Base-by-base conservation (phyloP, 2,888 invertebrate genomes). In the Biston stratarius region DNA sequence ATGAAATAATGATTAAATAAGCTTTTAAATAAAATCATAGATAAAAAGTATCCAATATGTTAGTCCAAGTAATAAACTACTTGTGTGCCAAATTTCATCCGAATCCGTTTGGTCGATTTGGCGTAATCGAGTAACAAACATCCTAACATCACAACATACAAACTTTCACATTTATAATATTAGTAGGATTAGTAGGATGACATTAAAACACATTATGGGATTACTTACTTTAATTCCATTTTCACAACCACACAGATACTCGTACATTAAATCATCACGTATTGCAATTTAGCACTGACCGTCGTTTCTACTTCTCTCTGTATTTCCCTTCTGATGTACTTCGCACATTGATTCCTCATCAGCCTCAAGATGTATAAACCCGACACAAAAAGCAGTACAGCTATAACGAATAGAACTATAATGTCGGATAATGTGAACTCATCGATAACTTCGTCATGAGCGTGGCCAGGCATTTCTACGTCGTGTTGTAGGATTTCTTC, bases 381-480 rank as follows among this genome's bases (percentile, higher is more conserved):
- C 9, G 75, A 64, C 5, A 67, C 36, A 24, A 84, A 75, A 10
- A 89, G 66, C n/a, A 86, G 45, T 14, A 83, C 38, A 24, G 77
- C 67, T 10, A 81, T 51, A 15, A 80, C 65, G 0, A 80, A 62
- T 48, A 86, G 14, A 9, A 85, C 74, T 11, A 86, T 64, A 9
- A 82, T 73, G 53, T 90, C 89, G 14, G 78, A 74, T 33, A 77
- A 61, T 11, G 83, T 74, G 12, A 85, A 62, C 38, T 65, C 72
- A 12, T 85, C 85, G 74, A 84, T 83, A 5, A 85, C 76, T 77
- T 90, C 87, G 42, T 79, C 74, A 64, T 87, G 82, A 15, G 86
- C 84, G 71, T 89, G 87, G 34, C 85, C 81, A 71, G 61, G 60
- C 71, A 74, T 66, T 14, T 67, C 73, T 58, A 70, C 53, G 33